Evolutionary conservation across 2,888 invertebrate genomes (phyloP), one percentile per base, ranked within the genome.

Genomic region (Dyspetes luteomarginatus): DNA sequence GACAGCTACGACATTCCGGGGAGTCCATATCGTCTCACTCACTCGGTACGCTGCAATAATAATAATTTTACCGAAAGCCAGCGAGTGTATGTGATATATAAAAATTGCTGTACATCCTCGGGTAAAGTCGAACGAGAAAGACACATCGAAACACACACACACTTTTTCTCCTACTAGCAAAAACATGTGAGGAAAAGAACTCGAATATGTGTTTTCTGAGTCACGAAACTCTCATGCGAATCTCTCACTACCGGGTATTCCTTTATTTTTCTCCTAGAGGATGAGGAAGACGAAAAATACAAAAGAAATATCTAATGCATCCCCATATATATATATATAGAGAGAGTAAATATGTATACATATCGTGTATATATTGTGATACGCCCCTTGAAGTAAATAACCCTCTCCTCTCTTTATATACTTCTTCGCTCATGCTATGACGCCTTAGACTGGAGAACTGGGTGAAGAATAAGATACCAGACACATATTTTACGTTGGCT

Each of bases 391-490:
- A 73, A 81, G 30, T 69, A 81, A 81, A 74, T 71, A 78, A 71
- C 74, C 65, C 73, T 74, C 78, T 74, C 64, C 73, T 48, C 43
- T 55, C 60, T 26, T 48, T 43, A 3, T 64, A 58, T 28, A 9
- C 50, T 69, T 73, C 71, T 73, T 67, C 55, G 75, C 19, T 22
- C 58, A 30, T 28, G 75, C n/a, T 48, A 26, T 12, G 36, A 17
- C 41, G 62, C 36, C n/a, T 24, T 43, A 64, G 30, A 75, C 45
- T 80, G 83, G 81, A 85, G 87, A 89, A 89, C 87, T 90, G 90
- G 88, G 88, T 90, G 90, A 92, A 90, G 91, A 91, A 91, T 90
- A 91, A 90, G 91, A 91, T 87, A 88, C 90, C 90, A 91, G 91
- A 90, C 91, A 88, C 90, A 91, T 92, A 91, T 89, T 89, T 91